A percentile compares a stretch with the other conserved stretches of the same genome.
These are phyloP conservation scores for Eleginops maclovinus DNA, from an alignment of 2,113 vertebrate species.

Conservation along the genomic window DNA sequence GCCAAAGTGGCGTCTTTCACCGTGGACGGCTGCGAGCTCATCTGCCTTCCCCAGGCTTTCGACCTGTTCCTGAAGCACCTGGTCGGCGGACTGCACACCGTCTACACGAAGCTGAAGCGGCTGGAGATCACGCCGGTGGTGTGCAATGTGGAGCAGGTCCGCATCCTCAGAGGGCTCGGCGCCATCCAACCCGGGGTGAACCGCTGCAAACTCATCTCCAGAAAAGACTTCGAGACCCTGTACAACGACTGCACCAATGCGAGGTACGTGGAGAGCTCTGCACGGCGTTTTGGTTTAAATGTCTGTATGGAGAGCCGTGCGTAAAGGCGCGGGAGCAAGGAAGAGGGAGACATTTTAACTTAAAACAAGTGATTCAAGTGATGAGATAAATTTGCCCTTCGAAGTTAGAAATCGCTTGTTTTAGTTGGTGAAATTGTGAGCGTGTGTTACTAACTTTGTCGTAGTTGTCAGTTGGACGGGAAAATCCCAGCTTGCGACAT, in stretches of 20 bases:
- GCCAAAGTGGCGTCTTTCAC: constrained; percentile 99
- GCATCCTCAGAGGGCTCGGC: constrained; percentile 95
- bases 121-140: constrained; percentile 98
- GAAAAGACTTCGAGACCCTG: constrained; percentile 98
- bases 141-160: constrained; percentile 99
- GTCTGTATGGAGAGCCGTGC: constrained; percentile 45
- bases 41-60: constrained; percentile 98
- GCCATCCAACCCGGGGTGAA: constrained; percentile 98
- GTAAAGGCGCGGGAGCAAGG: constrained; percentile 68
- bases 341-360: constrained; percentile 61
- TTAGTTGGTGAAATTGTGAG: neutral
- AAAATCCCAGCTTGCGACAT: constrained; percentile 38
- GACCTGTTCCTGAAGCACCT: constrained; percentile 99
- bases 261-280: constrained; percentile 84
- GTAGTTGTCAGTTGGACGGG: neutral
- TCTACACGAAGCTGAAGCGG: constrained; percentile 99
- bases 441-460: constrained; percentile 25
- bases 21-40: constrained; percentile 97
- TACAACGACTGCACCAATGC: constrained; percentile 99
- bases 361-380: constrained; percentile 10
- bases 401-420: constrained; percentile 2
- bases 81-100: constrained; percentile 97
- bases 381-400: neutral
- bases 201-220: constrained; percentile 99
- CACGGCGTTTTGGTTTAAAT: constrained; percentile 1